These are phyloP conservation scores for Actinemys pallida DNA, from an alignment of 2,113 vertebrate genomes.

Conservation along the genomic window DNA sequence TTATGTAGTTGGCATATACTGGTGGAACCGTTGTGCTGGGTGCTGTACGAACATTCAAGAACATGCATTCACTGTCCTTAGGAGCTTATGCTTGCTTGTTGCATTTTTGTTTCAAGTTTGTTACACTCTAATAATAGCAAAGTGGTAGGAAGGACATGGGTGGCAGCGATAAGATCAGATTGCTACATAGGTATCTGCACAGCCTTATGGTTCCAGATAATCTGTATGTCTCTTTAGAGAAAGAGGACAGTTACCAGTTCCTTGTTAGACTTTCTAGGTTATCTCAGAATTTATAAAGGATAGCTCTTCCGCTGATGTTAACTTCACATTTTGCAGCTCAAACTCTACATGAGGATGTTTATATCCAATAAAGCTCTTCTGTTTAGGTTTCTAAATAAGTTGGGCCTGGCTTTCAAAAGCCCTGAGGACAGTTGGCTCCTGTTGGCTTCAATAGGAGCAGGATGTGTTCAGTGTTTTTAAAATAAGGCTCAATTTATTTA, in stretches of 20 bases:
- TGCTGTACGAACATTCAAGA: too few relatives aligned
- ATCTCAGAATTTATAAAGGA: rapidly evolving
- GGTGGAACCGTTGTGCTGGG: neutral
- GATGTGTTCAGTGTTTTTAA: neutral
- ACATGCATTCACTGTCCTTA: neutral
- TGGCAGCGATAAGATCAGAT: too few relatives aligned
- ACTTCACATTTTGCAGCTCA: rapidly evolving
- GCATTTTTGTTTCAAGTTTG: too few relatives aligned
- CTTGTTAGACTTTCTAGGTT: neutral
- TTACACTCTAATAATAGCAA: too few relatives aligned
- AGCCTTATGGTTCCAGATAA: rapidly evolving
- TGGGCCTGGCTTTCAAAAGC: too few relatives aligned
- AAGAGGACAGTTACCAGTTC: rapidly evolving
- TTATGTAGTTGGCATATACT: neutral
- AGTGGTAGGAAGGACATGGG: neutral
- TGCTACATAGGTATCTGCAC: too few relatives aligned
- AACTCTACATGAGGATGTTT: rapidly evolving
- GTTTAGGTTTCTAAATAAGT: too few relatives aligned
- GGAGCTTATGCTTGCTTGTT: too few relatives aligned
- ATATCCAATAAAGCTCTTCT: too few relatives aligned
- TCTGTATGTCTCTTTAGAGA: rapidly evolving
- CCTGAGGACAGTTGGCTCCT: neutral
- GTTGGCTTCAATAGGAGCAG: neutral
- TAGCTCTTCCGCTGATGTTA: rapidly evolving
- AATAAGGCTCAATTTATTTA: neutral